A percentile compares a stretch with the other conserved stretches of the same genome.
These are phyloP conservation scores for Pocillopora damicornis DNA, from an alignment of 64 coral and sea anemone genomes.

Conservation along the genomic window DNA sequence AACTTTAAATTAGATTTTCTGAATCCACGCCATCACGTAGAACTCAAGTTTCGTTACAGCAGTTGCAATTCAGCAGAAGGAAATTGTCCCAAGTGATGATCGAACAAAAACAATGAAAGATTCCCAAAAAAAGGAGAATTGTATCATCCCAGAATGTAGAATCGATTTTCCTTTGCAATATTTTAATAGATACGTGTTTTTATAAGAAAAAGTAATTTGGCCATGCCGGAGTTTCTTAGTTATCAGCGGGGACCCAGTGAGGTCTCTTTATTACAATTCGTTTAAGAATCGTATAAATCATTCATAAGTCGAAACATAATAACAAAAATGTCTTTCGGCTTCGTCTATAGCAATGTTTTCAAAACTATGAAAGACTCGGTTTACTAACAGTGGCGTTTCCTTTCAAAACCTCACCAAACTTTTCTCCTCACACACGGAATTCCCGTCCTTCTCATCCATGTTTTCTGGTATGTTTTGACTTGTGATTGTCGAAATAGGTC, in stretches of 20 bases:
- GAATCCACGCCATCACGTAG: not conserved
- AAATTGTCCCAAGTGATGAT: not conserved
- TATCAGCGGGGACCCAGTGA: not conserved
- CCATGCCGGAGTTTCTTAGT: constrained; percentile 4
- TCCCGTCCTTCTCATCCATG: not conserved
- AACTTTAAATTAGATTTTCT: constrained; percentile 38
- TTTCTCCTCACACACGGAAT: not conserved
- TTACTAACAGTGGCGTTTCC: not conserved
- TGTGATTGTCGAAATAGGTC: not conserved
- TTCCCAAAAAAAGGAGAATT: not conserved
- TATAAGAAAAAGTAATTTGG: constrained; percentile 37
- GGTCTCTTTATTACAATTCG: constrained; percentile 42
- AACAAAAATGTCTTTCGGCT: constrained; percentile 13
- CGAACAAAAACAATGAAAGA: not conserved
- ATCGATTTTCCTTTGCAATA: not conserved
- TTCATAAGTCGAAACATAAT: not conserved
- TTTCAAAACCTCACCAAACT: not conserved
- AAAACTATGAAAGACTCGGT: constrained; percentile 8
- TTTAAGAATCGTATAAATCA: constrained; percentile 25
- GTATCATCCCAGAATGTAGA: not conserved
- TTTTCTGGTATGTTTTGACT: constrained; percentile 16
- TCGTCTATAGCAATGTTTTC: constrained; percentile 14
- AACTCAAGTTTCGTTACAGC: not conserved
- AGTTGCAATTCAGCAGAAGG: not conserved
- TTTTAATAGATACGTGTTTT: constrained; percentile 3